phyloP scores from a whole-genome alignment of 2,113 vertebrate species.

The Dasypus novemcinctus region DNA sequence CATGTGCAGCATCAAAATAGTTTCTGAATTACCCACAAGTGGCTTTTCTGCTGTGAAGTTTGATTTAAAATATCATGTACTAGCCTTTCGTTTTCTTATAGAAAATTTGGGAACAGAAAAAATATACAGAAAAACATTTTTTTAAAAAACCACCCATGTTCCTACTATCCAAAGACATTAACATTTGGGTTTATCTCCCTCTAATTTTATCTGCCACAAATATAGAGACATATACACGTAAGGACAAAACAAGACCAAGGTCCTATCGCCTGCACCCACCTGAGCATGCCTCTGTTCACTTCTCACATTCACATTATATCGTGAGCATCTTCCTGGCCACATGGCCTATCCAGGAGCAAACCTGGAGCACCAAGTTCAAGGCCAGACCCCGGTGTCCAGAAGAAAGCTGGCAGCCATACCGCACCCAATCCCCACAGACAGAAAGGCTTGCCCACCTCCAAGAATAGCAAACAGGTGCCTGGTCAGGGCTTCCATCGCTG shows the following conservation, averaged over 20 bases:
- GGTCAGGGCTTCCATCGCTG: conserved; percentile 88
- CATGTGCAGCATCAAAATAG: background rate
- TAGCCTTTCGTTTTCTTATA: background rate
- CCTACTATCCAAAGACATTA: background rate
- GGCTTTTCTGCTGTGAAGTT: background rate
- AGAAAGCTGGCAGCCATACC: background rate
- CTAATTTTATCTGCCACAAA: background rate
- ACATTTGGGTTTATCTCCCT: background rate
- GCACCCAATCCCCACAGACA: background rate
- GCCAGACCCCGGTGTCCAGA: background rate
- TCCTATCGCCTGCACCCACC: background rate
- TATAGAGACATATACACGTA: background rate
- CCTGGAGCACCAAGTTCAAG: background rate
- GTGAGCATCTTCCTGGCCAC: background rate
- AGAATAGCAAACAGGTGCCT: conserved; percentile 95
- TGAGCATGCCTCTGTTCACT: background rate
- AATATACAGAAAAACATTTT: background rate
- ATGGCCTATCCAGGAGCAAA: background rate
- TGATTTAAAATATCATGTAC: conserved; percentile 7
- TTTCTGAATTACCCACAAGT: background rate
- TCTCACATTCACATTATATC: background rate
- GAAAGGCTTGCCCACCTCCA: conserved; percentile 85
- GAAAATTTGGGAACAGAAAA: conserved; percentile 10
- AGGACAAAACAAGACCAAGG: background rate
- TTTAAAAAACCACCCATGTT: background rate